A percentile compares a stretch with the other conserved stretches of the same genome.
These are phyloP conservation scores for Oryzias curvinotus DNA, from an alignment of 2,113 vertebrate genomes.

Conservation along the genomic window DNA sequence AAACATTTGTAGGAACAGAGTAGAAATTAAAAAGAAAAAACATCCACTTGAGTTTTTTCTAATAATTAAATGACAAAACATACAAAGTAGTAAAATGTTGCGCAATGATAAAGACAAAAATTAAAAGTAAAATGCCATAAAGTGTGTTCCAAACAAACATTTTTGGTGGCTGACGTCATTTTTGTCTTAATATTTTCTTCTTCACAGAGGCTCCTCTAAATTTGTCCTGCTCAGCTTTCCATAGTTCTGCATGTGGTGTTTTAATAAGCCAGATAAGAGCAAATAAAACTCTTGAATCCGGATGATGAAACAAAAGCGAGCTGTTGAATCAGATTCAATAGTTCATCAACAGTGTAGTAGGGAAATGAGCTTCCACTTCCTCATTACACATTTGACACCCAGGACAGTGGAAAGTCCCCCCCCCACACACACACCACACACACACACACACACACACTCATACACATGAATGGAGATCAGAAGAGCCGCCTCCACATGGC, in stretches of 20 bases:
- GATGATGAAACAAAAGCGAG: not conserved
- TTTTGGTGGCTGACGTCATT: too few relatives aligned
- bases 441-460: conserved; percentile 25
- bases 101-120: too few relatives aligned
- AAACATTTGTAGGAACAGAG: too few relatives aligned
- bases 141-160: too few relatives aligned
- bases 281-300: too few relatives aligned
- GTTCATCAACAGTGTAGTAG: not conserved
- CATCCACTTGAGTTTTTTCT: not conserved
- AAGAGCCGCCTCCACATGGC: conserved; percentile 56
- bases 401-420: conserved; percentile 16
- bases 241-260: too few relatives aligned
- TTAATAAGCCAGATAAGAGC: too few relatives aligned
- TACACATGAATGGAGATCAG: conserved; percentile 42
- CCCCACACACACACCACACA: conserved; percentile 11
- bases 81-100: too few relatives aligned
- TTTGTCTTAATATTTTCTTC: too few relatives aligned
- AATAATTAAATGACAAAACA: not conserved
- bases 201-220: too few relatives aligned
- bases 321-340: not conserved
- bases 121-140: too few relatives aligned
- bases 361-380: not conserved
- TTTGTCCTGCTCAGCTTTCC: too few relatives aligned
- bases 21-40: not conserved
- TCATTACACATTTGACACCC: conserved; percentile 34